A percentile compares a stretch with the other conserved stretches of the same genome.
These are phyloP conservation scores for Mactra quadrangularis DNA, from an alignment of 1,140 invertebrate genomes.

Conservation along the genomic window DNA sequence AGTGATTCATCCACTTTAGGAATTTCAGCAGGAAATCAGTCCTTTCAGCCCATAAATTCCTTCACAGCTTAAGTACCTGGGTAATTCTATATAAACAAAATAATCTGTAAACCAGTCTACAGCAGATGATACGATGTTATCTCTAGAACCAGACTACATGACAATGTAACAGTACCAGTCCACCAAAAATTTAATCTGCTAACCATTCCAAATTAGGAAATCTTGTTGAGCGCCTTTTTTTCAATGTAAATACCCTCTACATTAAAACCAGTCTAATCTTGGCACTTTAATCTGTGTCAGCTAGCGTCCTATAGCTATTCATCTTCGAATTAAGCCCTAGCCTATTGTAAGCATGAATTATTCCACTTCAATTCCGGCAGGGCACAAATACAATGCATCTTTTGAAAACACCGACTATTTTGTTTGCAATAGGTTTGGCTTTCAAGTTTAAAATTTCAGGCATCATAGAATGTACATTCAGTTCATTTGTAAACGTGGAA, in stretches of 20 bases:
- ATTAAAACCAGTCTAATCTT: slow-evolving; percentile 35
- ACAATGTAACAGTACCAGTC: slow-evolving; percentile 24
- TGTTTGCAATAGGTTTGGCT: slow-evolving; percentile 51
- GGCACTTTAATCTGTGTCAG: slow-evolving; percentile 63
- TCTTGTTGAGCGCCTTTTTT: slow-evolving; percentile 29
- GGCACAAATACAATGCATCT: slow-evolving; percentile 59
- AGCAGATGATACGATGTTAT: slow-evolving; percentile 14
- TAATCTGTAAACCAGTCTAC: slow-evolving; percentile 39
- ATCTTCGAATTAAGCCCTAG: slow-evolving; percentile 35
- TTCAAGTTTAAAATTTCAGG: slow-evolving; percentile 60
- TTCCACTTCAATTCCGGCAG: slow-evolving; percentile 53
- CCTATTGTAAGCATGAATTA: slow-evolving; percentile 62
- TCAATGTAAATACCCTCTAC: slow-evolving; percentile 28
- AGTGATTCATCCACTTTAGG: slow-evolving; percentile 25
- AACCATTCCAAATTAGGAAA: slow-evolving; percentile 42
- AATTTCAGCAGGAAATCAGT: slow-evolving; percentile 31
- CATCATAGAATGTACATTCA: slow-evolving; percentile 45
- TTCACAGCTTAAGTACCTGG: slow-evolving; percentile 26
- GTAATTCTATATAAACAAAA: slow-evolving; percentile 49
- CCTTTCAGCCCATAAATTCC: slow-evolving; percentile 42
- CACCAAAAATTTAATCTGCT: slow-evolving; percentile 17
- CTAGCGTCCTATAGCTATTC: slow-evolving; percentile 49
- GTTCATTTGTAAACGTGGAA: slow-evolving; percentile 40
- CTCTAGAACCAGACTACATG: no score
- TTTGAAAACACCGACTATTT: slow-evolving; percentile 54